phyloP scores from a whole-genome alignment of 2,113 vertebrate species.

The Vanacampus margaritifer region DNA sequence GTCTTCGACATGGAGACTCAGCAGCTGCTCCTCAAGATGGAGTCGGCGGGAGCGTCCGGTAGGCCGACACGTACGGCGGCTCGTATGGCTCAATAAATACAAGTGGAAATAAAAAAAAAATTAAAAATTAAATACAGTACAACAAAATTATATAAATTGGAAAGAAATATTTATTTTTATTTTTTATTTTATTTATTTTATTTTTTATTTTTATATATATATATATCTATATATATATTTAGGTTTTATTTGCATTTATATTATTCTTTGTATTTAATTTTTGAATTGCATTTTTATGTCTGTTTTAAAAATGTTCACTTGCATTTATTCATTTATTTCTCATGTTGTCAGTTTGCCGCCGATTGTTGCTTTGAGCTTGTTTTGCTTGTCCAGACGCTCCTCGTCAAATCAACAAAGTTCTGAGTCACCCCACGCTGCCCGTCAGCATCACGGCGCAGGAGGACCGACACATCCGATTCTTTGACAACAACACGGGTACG shows the following conservation, averaged over 20 bases:
- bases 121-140: too few species aligned
- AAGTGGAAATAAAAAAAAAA: too few species aligned
- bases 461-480: slow-evolving; percentile 96
- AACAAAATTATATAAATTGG: too few species aligned
- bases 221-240: too few species aligned
- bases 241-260: too few species aligned
- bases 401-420: slow-evolving; percentile 93
- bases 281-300: too few species aligned
- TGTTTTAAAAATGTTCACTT: too few species aligned
- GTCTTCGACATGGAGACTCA: slow-evolving; percentile 97
- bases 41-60: slow-evolving; percentile 83
- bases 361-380: neutral
- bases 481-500: slow-evolving; percentile 88
- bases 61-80: slow-evolving; percentile 20
- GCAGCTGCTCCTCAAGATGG: slow-evolving; percentile 88
- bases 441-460: slow-evolving; percentile 97
- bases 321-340: neutral
- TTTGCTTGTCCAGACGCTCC: slow-evolving; percentile 41
- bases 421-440: slow-evolving; percentile 96
- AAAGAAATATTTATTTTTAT: too few species aligned
- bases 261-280: too few species aligned
- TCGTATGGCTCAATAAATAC: too few species aligned
- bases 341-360: neutral
- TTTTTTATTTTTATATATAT: too few species aligned
- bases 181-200: too few species aligned